Evolutionary conservation across 1,140 invertebrate species (phyloP).

Genomic region (Lineus longissimus): DNA sequence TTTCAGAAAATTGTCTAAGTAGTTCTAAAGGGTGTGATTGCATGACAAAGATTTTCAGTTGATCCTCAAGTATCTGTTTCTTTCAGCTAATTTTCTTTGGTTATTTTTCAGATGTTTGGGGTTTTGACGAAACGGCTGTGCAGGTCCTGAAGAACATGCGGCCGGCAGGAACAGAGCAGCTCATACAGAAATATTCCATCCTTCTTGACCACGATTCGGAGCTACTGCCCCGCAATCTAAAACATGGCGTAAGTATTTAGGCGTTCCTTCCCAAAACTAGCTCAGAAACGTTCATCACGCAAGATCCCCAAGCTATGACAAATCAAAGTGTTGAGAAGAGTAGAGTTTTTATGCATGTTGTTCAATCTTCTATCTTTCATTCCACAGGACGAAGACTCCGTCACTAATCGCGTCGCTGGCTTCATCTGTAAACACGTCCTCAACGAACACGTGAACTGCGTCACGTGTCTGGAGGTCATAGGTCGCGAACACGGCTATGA

Average conservation of each 20-base stretch:
- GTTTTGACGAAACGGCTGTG: conserved; percentile 45
- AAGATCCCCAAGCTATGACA: too few relatives aligned
- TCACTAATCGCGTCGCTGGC: conserved; percentile 52
- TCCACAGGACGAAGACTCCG: conserved; percentile 44
- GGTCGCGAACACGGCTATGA: conserved; percentile 34
- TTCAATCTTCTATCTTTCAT: too few relatives aligned
- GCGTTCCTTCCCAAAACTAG: too few relatives aligned
- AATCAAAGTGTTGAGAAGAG: too few relatives aligned
- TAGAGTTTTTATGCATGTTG: too few relatives aligned
- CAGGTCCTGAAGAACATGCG: conserved; percentile 46
- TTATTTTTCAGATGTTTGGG: conserved; percentile 50
- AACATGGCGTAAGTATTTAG: background rate
- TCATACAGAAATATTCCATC: conserved; percentile 42
- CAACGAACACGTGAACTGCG: conserved; percentile 48
- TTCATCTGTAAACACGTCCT: conserved; percentile 50
- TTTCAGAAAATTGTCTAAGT: too few relatives aligned
- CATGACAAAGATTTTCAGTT: too few relatives aligned
- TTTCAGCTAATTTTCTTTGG: too few relatives aligned
- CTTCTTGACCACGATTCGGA: conserved; percentile 42
- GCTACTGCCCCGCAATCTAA: conserved; percentile 33
- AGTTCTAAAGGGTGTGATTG: too few relatives aligned
- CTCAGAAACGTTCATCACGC: too few relatives aligned
- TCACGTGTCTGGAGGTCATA: conserved; percentile 48
- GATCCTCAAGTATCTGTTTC: too few relatives aligned
- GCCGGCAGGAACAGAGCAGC: conserved; percentile 33